Base-by-base conservation (phyloP, 2,888 invertebrate species). In the Automeris io region DNA sequence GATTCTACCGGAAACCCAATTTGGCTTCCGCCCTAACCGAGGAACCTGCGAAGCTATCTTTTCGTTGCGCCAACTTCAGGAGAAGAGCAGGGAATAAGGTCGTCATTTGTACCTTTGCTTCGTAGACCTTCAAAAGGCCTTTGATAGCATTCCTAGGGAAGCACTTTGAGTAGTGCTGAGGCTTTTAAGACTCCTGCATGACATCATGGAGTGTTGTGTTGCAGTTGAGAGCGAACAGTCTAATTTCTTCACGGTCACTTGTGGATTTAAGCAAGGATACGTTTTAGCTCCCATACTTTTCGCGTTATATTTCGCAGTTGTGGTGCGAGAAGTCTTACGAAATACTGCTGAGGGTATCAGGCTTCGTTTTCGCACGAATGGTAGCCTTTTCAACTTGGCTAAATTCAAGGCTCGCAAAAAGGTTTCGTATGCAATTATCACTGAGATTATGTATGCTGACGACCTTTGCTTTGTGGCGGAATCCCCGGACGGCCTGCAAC, bases 191-290 rank as follows among this genome's bases (percentile, higher is more conserved):
- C 47, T 40, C 6, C 41, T 47, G 16, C 49, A 49, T 16, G 46
- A 43, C 5, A 31, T 31, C 22, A 47, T 50, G 46, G 40, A 7
- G 13, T 29, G 45, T 29, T 49, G 43, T n/a, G 39, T 47, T 12
- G 9, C 39, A 5, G 36, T 35, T 1, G 33, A 44, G 13, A 37
- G 40, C 3, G 43, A 43, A 21, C 35, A 44, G 13, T 34, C 40
- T 3, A 25, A 38, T 3, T 42, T 33, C 8, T 46, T 40, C 16
- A 5, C 43, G 6, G 43, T 46, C 13, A 42, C 21, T n/a, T 47
- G 42, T 37, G 48, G 46, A 5, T 45, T 47, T 18, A 47, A 46
- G 22, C 48, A 51, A 31, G 46, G 45, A 2, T 46, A 44, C 13
- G 46, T 48, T 1, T 18, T 47, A 7, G 48, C 43, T 12, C 45